These are phyloP conservation scores for Falco naumanni DNA, from an alignment of 2,797 vertebrate genomes.

Conservation along the genomic window DNA sequence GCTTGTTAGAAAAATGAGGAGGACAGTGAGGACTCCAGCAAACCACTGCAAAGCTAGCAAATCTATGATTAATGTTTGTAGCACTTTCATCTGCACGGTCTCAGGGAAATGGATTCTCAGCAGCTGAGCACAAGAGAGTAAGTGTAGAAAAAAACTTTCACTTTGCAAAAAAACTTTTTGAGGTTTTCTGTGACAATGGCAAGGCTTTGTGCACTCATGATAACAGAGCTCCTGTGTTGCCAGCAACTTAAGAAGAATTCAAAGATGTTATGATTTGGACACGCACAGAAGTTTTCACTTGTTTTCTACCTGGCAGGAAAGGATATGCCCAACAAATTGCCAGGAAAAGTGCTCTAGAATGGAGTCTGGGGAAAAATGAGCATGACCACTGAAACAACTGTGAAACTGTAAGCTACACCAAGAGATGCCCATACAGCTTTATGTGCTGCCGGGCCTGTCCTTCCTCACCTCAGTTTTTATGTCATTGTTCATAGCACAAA, in stretches of 20 bases:
- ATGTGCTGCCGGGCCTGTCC: not conserved
- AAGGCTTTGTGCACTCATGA: rapidly evolving
- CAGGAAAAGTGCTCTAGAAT: not conserved
- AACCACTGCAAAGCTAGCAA: not conserved
- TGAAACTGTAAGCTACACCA: not conserved
- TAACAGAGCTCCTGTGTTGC: not conserved
- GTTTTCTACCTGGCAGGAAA: not conserved
- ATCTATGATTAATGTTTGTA: not conserved
- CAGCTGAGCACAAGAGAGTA: not conserved
- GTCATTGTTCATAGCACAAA: not conserved
- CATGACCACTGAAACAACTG: not conserved
- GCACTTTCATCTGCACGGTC: slow-evolving; percentile 30
- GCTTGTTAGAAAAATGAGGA: slow-evolving; percentile 43
- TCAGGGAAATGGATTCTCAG: not conserved
- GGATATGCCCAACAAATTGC: not conserved
- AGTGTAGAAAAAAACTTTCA: not conserved
- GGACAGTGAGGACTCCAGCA: slow-evolving; percentile 3
- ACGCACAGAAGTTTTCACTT: not conserved
- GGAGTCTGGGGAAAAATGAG: not conserved
- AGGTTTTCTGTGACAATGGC: not conserved
- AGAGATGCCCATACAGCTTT: not conserved
- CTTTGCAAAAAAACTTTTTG: not conserved
- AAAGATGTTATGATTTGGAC: not conserved
- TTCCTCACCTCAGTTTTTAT: not conserved
- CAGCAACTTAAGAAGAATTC: not conserved